A percentile compares a stretch with the other conserved stretches of the same genome.
Evolutionary conservation across 2,113 vertebrate genomes (phyloP).

Genomic region (Orycteropus afer): DNA sequence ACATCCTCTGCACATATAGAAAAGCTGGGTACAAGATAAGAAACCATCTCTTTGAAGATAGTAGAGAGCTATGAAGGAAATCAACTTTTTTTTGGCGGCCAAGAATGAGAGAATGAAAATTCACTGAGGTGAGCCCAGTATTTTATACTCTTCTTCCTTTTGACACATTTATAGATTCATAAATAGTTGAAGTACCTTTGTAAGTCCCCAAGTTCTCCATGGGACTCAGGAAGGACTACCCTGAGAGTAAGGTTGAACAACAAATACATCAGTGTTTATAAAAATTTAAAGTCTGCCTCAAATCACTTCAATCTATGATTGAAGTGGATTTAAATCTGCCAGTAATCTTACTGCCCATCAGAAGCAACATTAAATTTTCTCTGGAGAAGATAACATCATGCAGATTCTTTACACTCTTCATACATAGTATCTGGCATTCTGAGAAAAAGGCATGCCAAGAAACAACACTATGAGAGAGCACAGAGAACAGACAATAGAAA

Average conservation of each 20-base stretch:
- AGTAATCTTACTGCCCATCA: too few relatives aligned
- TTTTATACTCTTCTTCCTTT: neutral
- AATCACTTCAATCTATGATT: neutral
- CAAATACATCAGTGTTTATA: neutral
- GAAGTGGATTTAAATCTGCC: neutral
- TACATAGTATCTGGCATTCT: too few relatives aligned
- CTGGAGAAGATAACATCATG: too few relatives aligned
- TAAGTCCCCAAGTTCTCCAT: neutral
- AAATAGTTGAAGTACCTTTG: neutral
- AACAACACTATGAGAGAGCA: too few relatives aligned
- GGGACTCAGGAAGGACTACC: neutral
- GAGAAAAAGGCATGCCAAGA: too few relatives aligned
- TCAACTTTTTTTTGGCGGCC: neutral
- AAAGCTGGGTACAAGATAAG: neutral
- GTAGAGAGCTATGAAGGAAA: neutral
- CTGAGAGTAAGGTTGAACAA: neutral
- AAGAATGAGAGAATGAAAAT: slow-evolving; percentile 4
- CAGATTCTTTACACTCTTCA: too few relatives aligned
- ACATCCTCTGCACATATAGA: neutral
- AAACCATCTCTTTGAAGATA: neutral
- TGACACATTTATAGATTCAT: neutral
- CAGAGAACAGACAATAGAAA: too few relatives aligned
- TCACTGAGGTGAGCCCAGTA: neutral
- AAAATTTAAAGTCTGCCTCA: neutral
- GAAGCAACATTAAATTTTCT: too few relatives aligned